Evolutionary conservation across 2,888 invertebrate genomes (phyloP).

Genomic region (Ornithoptera priamus): DNA sequence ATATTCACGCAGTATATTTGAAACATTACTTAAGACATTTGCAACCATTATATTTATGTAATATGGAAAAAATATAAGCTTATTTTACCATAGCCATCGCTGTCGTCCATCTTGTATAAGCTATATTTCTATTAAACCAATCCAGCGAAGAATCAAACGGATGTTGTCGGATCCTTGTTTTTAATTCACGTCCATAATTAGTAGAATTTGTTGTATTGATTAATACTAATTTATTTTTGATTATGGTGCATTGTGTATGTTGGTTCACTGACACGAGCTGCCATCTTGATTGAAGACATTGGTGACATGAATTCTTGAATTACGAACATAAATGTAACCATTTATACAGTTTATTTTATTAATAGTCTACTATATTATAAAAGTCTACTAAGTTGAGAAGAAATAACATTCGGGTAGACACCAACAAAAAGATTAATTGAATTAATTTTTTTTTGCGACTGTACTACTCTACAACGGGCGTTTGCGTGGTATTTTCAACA

Average conservation of each 20-base stretch:
- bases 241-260: not conserved
- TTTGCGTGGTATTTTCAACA: too few relatives aligned
- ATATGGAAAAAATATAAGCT: not conserved
- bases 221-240: conserved; percentile 3
- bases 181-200: conserved; percentile 15
- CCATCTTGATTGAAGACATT: conserved; percentile 5
- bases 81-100: conserved; percentile 26
- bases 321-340: conserved; percentile 1
- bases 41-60: not conserved
- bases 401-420: too few relatives aligned
- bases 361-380: too few relatives aligned
- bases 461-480: too few relatives aligned
- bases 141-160: conserved; percentile 2
- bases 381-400: too few relatives aligned
- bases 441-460: too few relatives aligned
- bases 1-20: too few relatives aligned
- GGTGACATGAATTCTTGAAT: conserved; percentile 1
- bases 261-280: conserved; percentile 1
- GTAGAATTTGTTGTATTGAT: not conserved
- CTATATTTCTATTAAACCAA: conserved; percentile 2
- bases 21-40: too few relatives aligned
- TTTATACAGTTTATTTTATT: not conserved
- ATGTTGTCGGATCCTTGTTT: not conserved
- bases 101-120: conserved; percentile 24
- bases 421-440: too few relatives aligned